Evolutionary conservation across 2,888 invertebrate species (phyloP).

Genomic region (Xylota sylvarum): DNA sequence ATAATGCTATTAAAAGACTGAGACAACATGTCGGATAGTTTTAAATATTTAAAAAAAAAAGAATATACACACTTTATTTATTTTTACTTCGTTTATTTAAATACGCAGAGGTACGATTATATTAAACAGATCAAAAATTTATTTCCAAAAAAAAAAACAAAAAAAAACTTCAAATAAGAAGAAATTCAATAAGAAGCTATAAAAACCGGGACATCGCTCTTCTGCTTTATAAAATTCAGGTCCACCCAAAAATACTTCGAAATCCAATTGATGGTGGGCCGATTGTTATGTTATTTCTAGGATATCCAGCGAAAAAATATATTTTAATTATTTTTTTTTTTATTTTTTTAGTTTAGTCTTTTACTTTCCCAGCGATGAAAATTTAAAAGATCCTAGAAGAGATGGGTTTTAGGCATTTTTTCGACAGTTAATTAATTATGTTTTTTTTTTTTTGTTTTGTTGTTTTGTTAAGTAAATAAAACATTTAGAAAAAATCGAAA

Average conservation of each 20-base stretch:
- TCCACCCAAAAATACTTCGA: slow-evolving; percentile 56
- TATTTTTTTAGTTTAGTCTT: slow-evolving; percentile 32
- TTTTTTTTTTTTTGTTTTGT: too few species aligned
- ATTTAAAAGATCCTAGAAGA: slow-evolving; percentile 76
- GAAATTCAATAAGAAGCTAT: slow-evolving; percentile 1
- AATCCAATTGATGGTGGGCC: slow-evolving; percentile 61
- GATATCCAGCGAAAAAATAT: slow-evolving; percentile 40
- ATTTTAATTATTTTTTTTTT: slow-evolving; percentile 23
- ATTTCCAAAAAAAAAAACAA: neutral
- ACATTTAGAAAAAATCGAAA: neutral
- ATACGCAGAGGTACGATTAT: slow-evolving; percentile 30
- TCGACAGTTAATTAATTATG: slow-evolving; percentile 6
- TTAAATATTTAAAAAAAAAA: neutral
- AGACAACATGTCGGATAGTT: too few species aligned
- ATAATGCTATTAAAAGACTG: too few species aligned
- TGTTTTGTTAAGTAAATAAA: neutral
- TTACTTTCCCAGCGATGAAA: slow-evolving; percentile 73
- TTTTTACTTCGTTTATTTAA: slow-evolving; percentile 8
- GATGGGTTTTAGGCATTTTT: slow-evolving; percentile 60
- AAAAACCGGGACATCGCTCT: slow-evolving; percentile 8
- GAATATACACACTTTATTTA: neutral
- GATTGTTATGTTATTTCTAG: slow-evolving; percentile 44
- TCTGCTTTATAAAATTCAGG: slow-evolving; percentile 33
- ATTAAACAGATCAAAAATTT: slow-evolving; percentile 32
- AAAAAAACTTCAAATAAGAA: slow-evolving; percentile 29